Base-by-base conservation (phyloP, 2,797 vertebrate genomes). In the Saguinus oedipus region DNA sequence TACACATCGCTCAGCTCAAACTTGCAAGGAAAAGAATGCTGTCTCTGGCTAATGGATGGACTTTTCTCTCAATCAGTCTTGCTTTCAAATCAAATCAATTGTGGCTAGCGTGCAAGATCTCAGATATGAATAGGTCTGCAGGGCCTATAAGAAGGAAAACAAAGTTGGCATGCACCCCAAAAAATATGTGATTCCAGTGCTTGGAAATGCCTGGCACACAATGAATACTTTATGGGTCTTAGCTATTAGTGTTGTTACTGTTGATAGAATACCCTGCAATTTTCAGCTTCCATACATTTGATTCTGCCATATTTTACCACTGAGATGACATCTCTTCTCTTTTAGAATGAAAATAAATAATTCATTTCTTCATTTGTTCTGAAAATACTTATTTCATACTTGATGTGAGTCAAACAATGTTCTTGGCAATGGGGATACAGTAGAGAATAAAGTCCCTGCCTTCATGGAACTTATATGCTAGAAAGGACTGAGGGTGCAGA, bases 21-120 rank as follows among this genome's bases (percentile, higher is more conserved):
- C 82, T 90, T 87, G 92, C 39, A 93, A 87, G 92, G 87, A 88
- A 94, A 93, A 64, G 74, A 96, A 87, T 53, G 79, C 75, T 83
- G 93, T 55, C 57, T 93, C 15, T 82, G 48, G 19, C 46, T 83
- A 36, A 90, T 36, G 68, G 88, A 95, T 50, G 84, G 42, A 14
- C 19, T 70, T 91, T 97, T 75, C 53, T 93, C 26, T n/a, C 61
- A 55, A 30, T 42, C 42, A 39, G 44, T 7, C 2, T 70, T 81
- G n/a, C n/a, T 86, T 91, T 44, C 70, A 39, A 33, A 89, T 80
- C 19, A 30, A 82, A 59, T 85, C 74, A 82, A 2, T 50, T 55
- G 39, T 78, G 61, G 24, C 42, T 64, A 93, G 14, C 26, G 44
- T 82, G 15, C 42, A 88, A 26, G 13, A n/a, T 76, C 50, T 78